Base-by-base conservation (phyloP, 1,140 invertebrate species). In the Dendrolimus kikuchii region DNA sequence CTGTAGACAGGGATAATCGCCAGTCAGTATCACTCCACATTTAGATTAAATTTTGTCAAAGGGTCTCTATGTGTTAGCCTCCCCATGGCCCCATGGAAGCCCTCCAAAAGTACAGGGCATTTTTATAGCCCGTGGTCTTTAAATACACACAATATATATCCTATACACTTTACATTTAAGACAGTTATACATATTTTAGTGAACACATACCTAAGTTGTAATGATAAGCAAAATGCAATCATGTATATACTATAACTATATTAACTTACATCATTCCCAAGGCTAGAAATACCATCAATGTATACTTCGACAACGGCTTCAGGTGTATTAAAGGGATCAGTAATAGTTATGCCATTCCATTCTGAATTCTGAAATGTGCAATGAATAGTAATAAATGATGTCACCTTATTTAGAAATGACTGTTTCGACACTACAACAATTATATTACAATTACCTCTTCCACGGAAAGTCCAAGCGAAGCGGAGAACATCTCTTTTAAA, bases 261-360 rank as follows among this genome's bases (percentile, higher is more conserved):
- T 40, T 46, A 52, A 77, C 77, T 79, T 68, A 84, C 79, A 61
- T 57, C 53, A 51, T 68, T 68, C 44, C 75, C 88, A 41, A 91
- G 85, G 50, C 86, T 87, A 40, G 89, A 70, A 23, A 94, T 81
- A 54, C 94, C 94, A 81, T 94, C 92, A 43, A 96, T 88, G 41
- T 91, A 90, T 40, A 96, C 87, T 40, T 90, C 90, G 37, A 96
- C 92, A 47, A 94, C 89, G 40, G 93, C 93, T 82, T 95, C 92
- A 38, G 95, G 93, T 54, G 93, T 88, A 57, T 91, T 89, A 63
- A 96, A 96, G 6, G 94, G 92, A 86, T 94, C 90, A 4, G 82
- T 88, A 46, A 95, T 89, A 38, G 83, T 88, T 51, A 96, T 68
- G 8, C 93, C 94, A 62, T 87, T 87, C 93, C 94, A 96, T 59